Percentiles rank a stretch among this genome's conserved stretches.
phyloP scores from a whole-genome alignment of 92 coral and sea anemone genomes.

The Hydrozoanthus gracilis region DNA sequence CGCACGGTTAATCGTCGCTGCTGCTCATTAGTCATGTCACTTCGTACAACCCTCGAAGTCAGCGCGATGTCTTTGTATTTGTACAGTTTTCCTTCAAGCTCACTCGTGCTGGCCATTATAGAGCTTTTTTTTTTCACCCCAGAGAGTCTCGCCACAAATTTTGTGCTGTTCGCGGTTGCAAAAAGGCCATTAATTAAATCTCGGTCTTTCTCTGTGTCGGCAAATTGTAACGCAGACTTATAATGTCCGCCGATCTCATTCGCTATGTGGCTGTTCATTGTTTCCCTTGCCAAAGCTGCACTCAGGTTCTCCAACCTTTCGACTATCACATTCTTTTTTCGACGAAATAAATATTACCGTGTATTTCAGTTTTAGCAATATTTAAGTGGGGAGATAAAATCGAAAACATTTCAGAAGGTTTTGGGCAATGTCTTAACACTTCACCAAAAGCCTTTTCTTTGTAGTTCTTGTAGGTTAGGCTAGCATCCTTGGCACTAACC shows the following conservation, averaged over 20 bases:
- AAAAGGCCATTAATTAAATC: conserved; percentile 51
- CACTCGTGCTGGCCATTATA: neutral
- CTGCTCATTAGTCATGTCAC: neutral
- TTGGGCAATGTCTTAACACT: conserved; percentile 19
- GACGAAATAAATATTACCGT: neutral
- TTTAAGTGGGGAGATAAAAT: conserved; percentile 21
- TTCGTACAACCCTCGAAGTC: neutral
- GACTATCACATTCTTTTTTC: neutral
- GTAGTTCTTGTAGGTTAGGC: conserved; percentile 22
- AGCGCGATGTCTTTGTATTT: neutral
- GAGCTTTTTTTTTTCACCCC: conserved; percentile 14
- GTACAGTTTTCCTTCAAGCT: neutral
- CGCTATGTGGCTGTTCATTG: conserved; percentile 38
- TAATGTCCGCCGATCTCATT: conserved; percentile 29
- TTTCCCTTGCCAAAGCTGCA: neutral
- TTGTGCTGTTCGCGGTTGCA: neutral
- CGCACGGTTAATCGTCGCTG: conserved; percentile 18
- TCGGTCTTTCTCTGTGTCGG: conserved; percentile 59
- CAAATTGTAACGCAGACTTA: neutral
- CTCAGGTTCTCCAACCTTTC: neutral
- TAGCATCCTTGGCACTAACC: conserved; percentile 20
- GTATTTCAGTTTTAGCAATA: neutral
- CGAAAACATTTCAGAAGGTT: conserved; percentile 34
- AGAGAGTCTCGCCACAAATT: neutral
- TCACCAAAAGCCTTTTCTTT: conserved; percentile 35